Percentiles rank a stretch among this genome's conserved stretches.
Conservation (phyloP, 2,797 vertebrate species). For the Pseudopleuronectes americanus region DNA sequence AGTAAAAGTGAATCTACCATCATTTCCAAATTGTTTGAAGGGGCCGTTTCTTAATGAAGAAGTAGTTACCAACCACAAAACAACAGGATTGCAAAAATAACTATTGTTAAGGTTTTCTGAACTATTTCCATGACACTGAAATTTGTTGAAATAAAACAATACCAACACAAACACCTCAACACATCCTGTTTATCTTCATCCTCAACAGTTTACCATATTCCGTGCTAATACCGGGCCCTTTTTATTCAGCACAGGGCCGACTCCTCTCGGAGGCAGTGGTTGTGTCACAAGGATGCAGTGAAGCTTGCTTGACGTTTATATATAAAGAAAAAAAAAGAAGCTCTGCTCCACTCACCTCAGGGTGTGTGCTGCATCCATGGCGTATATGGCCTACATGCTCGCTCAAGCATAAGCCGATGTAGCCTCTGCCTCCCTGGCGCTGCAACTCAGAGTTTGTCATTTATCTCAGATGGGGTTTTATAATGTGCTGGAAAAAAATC, state of each 20-base stretch:
- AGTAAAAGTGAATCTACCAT: no score
- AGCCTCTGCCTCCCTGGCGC: slow-evolving; percentile 70
- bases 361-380: slow-evolving; percentile 77
- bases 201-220: slow-evolving; percentile 43
- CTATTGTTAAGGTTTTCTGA: no score
- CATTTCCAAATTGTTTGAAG: no score
- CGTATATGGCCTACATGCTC: slow-evolving; percentile 86
- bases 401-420: slow-evolving; percentile 78
- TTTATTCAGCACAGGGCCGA: slow-evolving; percentile 53
- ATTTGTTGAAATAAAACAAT: slow-evolving; percentile 8
- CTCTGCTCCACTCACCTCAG: slow-evolving; percentile 76
- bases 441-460: slow-evolving; percentile 72
- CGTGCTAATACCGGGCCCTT: slow-evolving; percentile 41
- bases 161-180: slow-evolving; percentile 14
- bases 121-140: background rate
- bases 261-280: slow-evolving; percentile 63
- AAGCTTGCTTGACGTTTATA: slow-evolving; percentile 73
- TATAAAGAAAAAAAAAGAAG: slow-evolving; percentile 19
- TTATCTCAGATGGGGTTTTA: slow-evolving; percentile 70
- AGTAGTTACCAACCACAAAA: background rate
- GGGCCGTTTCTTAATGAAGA: no score
- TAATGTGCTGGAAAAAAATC: slow-evolving; percentile 61
- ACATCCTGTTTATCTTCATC: slow-evolving; percentile 14
- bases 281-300: slow-evolving; percentile 76
- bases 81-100: background rate